phyloP scores from a whole-genome alignment of 35 echinoderm and acorn worm species.

The Anneissia japonica region DNA sequence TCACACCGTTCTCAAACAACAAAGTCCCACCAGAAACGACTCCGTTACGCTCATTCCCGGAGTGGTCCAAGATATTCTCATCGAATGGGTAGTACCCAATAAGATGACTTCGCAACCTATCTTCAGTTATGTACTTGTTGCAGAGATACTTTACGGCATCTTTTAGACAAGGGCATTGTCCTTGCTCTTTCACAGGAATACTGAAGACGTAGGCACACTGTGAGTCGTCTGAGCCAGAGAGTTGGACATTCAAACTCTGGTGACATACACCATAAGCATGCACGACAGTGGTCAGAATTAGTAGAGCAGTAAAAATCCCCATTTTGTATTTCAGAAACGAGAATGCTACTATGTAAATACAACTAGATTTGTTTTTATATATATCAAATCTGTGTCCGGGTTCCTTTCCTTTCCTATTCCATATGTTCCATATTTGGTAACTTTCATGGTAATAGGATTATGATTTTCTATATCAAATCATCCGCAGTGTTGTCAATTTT shows the following conservation, averaged over 20 bases:
- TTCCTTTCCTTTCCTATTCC: too few relatives aligned
- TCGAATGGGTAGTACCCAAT: not conserved
- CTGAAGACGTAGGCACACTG: not conserved
- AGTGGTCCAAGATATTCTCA: not conserved
- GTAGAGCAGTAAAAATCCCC: too few relatives aligned
- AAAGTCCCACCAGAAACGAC: not conserved
- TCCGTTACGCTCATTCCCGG: not conserved
- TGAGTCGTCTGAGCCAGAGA: not conserved
- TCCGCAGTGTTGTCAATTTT: too few relatives aligned
- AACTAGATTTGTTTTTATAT: too few relatives aligned
- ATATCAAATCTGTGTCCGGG: too few relatives aligned
- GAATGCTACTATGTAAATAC: too few relatives aligned
- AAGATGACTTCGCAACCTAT: not conserved
- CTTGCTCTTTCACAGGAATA: not conserved
- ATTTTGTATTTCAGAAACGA: too few relatives aligned
- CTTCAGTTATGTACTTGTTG: not conserved
- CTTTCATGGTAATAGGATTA: too few relatives aligned
- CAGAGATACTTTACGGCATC: not conserved
- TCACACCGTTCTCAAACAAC: constrained; percentile 12
- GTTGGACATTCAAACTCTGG: not conserved
- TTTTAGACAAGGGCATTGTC: not conserved
- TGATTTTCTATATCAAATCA: too few relatives aligned
- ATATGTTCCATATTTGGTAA: too few relatives aligned
- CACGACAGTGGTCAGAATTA: too few relatives aligned
- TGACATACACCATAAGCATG: too few relatives aligned